phyloP scores from a whole-genome alignment of 1,140 invertebrate genomes.

The Helicoverpa zea region DNA sequence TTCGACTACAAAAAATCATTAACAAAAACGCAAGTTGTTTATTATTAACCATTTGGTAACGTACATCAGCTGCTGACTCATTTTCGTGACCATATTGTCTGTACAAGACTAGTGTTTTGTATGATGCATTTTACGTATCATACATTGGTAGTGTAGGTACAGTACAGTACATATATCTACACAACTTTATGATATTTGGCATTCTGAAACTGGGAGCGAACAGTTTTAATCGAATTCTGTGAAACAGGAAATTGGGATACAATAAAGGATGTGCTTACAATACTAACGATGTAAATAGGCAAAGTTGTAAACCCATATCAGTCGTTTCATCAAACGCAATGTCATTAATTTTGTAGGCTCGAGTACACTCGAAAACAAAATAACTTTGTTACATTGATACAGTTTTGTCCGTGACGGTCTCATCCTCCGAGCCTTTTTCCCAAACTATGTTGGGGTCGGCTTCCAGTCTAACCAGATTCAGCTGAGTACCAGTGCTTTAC shows the following conservation, averaged over 20 bases:
- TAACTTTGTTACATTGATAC: constrained; percentile 58
- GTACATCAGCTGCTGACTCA: too few species aligned
- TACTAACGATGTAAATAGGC: constrained; percentile 43
- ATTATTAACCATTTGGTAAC: too few species aligned
- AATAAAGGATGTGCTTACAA: constrained; percentile 33
- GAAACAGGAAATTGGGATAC: constrained; percentile 56
- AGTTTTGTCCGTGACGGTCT: constrained; percentile 23
- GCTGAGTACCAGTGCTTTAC: too few species aligned
- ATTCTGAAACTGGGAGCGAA: background rate
- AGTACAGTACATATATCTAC: background rate
- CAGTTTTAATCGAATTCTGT: constrained; percentile 28
- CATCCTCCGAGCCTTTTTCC: too few species aligned
- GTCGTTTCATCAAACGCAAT: constrained; percentile 55
- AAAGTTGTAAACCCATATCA: constrained; percentile 54
- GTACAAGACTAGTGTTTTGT: too few species aligned
- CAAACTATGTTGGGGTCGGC: too few species aligned
- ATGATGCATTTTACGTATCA: too few species aligned
- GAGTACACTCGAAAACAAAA: constrained; percentile 56
- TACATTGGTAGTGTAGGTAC: too few species aligned
- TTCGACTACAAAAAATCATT: background rate
- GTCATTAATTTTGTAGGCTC: constrained; percentile 60
- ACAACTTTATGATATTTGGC: background rate
- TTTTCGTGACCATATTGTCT: background rate
- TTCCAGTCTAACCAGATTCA: too few species aligned
- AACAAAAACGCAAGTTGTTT: too few species aligned